These are phyloP conservation scores for Venturia canescens DNA, from an alignment of 1,140 invertebrate genomes.

Conservation along the genomic window DNA sequence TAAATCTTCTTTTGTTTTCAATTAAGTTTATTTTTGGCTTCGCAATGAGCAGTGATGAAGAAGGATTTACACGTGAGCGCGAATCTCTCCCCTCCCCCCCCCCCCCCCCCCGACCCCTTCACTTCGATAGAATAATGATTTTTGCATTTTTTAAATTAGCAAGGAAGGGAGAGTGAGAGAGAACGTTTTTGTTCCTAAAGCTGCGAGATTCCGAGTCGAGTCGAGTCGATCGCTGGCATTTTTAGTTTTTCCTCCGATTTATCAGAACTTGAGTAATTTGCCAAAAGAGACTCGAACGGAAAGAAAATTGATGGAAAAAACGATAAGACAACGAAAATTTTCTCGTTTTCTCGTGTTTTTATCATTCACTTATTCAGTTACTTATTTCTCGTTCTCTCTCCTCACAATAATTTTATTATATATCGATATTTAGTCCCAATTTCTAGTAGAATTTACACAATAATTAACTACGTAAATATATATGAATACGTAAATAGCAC, in stretches of 20 bases:
- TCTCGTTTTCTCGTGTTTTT: conserved; percentile 4
- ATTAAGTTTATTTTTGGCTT: conserved; percentile 70
- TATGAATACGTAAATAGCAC: conserved; percentile 25
- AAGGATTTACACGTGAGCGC: conserved; percentile 48
- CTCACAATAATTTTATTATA: conserved; percentile 9
- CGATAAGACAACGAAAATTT: background rate
- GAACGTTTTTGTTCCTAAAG: conserved; percentile 17
- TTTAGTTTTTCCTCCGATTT: conserved; percentile 6
- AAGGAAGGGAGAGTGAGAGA: background rate
- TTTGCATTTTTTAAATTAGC: conserved; percentile 14
- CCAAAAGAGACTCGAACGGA: background rate
- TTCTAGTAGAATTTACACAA: conserved; percentile 23
- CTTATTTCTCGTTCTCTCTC: conserved; percentile 7
- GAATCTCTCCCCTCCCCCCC: background rate
- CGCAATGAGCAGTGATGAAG: conserved; percentile 66
- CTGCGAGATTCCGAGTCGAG: background rate
- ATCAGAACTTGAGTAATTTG: conserved; percentile 21
- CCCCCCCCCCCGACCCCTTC: conserved; percentile 15
- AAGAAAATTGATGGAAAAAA: background rate
- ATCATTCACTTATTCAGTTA: background rate
- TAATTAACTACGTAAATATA: conserved; percentile 21
- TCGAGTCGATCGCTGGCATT: background rate
- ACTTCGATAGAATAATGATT: conserved; percentile 31
- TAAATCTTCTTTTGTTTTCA: conserved; percentile 67
- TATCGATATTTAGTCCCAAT: conserved; percentile 17